phyloP scores from a whole-genome alignment of 92 coral and sea anemone species.

The Pocillopora meandrina region DNA sequence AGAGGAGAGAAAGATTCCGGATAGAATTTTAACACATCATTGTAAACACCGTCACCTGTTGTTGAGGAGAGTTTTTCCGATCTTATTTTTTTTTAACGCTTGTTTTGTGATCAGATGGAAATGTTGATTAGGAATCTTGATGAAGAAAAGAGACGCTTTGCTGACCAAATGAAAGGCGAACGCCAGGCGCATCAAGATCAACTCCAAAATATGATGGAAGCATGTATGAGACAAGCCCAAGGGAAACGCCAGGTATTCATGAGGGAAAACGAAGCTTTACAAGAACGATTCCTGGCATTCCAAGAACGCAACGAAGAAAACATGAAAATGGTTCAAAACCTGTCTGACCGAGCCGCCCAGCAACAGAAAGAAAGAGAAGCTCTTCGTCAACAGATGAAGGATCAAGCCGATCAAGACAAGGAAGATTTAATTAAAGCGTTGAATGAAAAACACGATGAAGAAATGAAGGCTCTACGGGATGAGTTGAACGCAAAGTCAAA shows the following conservation, averaged over 20 bases:
- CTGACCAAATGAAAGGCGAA: slow-evolving; percentile 45
- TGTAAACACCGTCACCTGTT: too few species aligned
- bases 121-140: slow-evolving; percentile 41
- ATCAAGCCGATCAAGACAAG: background rate
- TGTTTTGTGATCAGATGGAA: slow-evolving; percentile 37
- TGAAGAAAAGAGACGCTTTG: slow-evolving; percentile 48
- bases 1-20: too few species aligned
- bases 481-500: slow-evolving; percentile 19
- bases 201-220: slow-evolving; percentile 48
- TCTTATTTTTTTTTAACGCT: background rate
- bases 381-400: slow-evolving; percentile 13
- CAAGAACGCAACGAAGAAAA: slow-evolving; percentile 20
- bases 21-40: too few species aligned
- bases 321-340: slow-evolving; percentile 15
- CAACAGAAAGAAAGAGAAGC: background rate
- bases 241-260: slow-evolving; percentile 27
- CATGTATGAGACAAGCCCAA: slow-evolving; percentile 37
- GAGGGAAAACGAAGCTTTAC: background rate
- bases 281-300: background rate
- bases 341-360: slow-evolving; percentile 7
- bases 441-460: slow-evolving; percentile 24
- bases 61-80: too few species aligned
- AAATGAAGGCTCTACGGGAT: slow-evolving; percentile 22
- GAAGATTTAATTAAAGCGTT: slow-evolving; percentile 12
- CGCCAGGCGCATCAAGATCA: slow-evolving; percentile 42